Conservation (phyloP, 2,113 vertebrate genomes). For the Corydoras maculifer region DNA sequence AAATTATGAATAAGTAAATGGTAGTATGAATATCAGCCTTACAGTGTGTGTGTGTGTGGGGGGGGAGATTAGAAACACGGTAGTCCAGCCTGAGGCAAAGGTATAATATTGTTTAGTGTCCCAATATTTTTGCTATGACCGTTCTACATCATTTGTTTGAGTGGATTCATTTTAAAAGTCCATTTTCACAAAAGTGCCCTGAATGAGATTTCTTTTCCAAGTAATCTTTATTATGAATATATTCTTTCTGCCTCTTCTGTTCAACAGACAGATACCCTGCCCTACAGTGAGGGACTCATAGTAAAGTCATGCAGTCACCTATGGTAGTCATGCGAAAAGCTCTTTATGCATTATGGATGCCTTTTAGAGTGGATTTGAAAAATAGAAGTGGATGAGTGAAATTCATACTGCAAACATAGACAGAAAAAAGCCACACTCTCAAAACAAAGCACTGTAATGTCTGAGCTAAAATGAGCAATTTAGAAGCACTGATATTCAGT, state of each 20-base stretch:
- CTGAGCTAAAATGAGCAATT: too few species aligned
- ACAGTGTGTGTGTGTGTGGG: too few species aligned
- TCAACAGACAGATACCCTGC: slow-evolving; percentile 35
- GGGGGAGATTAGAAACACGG: not conserved
- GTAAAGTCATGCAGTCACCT: slow-evolving; percentile 26
- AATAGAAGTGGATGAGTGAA: slow-evolving; percentile 28
- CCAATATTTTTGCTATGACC: not conserved
- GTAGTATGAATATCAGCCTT: not conserved
- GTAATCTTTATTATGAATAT: slow-evolving; percentile 28
- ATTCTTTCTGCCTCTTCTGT: slow-evolving; percentile 28
- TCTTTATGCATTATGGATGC: slow-evolving; percentile 48
- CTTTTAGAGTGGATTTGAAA: slow-evolving; percentile 30
- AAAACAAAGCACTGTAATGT: too few species aligned
- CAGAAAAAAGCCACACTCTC: not conserved
- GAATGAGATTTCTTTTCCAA: slow-evolving; percentile 8
- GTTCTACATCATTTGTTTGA: slow-evolving; percentile 23
- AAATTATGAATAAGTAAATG: not conserved
- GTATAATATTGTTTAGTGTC: slow-evolving; percentile 2
- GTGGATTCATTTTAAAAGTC: slow-evolving; percentile 23
- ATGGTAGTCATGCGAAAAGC: slow-evolving; percentile 18
- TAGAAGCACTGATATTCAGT: too few species aligned
- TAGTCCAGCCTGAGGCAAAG: not conserved
- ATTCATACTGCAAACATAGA: slow-evolving; percentile 37
- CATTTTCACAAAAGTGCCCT: slow-evolving; percentile 26
- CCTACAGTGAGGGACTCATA: slow-evolving; percentile 31